These are phyloP conservation scores for Aporophyla nigra DNA, from an alignment of 2,888 invertebrate species.

Conservation along the genomic window DNA sequence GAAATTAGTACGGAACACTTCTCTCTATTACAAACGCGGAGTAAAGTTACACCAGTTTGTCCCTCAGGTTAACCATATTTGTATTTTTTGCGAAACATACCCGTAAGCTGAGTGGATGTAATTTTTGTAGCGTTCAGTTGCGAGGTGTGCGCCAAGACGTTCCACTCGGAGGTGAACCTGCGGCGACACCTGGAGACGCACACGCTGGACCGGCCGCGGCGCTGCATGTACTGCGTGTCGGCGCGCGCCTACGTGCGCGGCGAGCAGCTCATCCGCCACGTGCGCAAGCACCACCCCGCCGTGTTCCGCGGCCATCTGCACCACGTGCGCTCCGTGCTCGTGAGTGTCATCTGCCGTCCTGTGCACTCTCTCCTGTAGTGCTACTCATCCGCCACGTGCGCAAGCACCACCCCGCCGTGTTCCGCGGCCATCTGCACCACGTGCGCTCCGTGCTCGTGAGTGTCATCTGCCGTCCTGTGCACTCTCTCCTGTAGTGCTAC, in stretches of 20 bases:
- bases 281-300: conserved; percentile 93
- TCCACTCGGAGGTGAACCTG: conserved; percentile 93
- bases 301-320: conserved; percentile 88
- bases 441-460: no score
- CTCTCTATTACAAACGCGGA: no score
- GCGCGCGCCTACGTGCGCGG: conserved; percentile 94
- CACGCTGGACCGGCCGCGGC: conserved; percentile 94
- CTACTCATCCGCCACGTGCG: no score
- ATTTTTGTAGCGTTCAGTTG: conserved; percentile 76
- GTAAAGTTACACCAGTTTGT: no score
- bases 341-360: conserved; percentile 43
- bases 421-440: no score
- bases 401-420: no score
- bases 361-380: background rate
- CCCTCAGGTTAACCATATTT: background rate
- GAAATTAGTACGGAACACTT: no score
- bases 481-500: no score
- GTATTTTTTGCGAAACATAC: background rate
- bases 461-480: no score
- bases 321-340: conserved; percentile 80
- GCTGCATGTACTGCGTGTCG: conserved; percentile 93
- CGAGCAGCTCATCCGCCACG: conserved; percentile 94
- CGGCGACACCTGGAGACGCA: conserved; percentile 94
- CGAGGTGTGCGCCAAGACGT: conserved; percentile 92
- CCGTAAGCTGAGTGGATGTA: background rate